Conservation (phyloP, 2,113 vertebrate genomes). For the Nibea coibor region DNA sequence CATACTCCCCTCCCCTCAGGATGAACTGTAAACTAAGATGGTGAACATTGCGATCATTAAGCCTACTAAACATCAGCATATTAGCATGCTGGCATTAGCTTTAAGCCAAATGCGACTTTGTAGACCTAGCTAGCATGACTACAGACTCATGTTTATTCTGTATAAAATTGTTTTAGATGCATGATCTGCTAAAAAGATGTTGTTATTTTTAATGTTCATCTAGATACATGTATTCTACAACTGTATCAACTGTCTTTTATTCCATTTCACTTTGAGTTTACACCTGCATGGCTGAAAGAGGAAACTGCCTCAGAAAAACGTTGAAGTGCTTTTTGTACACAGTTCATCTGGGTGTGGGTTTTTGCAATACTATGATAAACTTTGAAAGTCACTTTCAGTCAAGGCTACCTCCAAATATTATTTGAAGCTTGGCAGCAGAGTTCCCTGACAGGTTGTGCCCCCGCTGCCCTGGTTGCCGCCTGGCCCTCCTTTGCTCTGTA, state of each 20-base stretch:
- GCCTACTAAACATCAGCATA: too few relatives aligned
- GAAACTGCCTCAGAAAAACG: not conserved
- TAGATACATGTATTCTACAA: not conserved
- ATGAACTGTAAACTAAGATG: too few relatives aligned
- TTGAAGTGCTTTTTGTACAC: not conserved
- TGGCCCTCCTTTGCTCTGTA: constrained; percentile 71
- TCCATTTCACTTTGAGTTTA: not conserved
- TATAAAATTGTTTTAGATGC: not conserved
- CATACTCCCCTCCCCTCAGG: too few relatives aligned
- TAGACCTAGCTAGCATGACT: too few relatives aligned
- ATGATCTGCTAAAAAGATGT: too few relatives aligned
- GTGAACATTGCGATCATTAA: too few relatives aligned
- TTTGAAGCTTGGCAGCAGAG: constrained; percentile 79
- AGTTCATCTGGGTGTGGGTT: constrained; percentile 32
- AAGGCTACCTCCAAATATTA: constrained; percentile 79
- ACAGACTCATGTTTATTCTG: too few relatives aligned
- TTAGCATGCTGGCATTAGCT: too few relatives aligned
- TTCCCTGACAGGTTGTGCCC: constrained; percentile 83
- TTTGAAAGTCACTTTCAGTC: constrained; percentile 85
- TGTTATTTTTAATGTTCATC: too few relatives aligned
- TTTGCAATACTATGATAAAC: constrained; percentile 64
- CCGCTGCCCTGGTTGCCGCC: constrained; percentile 76
- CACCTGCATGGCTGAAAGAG: not conserved
- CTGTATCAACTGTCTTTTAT: too few relatives aligned
- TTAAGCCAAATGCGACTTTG: too few relatives aligned